Conservation (phyloP, 2,888 invertebrate species). For the Pogonocherus hispidulus region DNA sequence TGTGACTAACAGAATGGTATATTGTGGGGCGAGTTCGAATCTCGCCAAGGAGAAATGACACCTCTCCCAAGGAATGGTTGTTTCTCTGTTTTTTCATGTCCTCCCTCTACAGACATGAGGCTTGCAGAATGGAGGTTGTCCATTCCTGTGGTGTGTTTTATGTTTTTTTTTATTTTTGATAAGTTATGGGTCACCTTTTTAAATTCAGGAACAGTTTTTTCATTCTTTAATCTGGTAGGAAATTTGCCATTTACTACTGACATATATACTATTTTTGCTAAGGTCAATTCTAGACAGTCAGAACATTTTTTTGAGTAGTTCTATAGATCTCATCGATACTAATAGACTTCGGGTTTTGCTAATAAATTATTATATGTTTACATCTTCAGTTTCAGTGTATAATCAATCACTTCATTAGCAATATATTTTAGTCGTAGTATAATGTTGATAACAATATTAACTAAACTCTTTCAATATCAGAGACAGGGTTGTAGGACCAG, state of each 20-base stretch:
- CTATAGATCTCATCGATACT: not conserved
- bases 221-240: constrained; percentile 12
- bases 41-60: no score
- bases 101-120: no score
- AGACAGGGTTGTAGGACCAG: no score
- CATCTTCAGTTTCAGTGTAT: not conserved
- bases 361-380: not conserved
- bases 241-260: constrained; percentile 5
- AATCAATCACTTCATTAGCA: not conserved
- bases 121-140: no score
- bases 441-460: no score
- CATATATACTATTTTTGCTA: not conserved
- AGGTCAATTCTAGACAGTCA: not conserved
- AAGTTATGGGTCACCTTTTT: constrained; percentile 19
- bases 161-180: no score
- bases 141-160: no score
- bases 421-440: not conserved
- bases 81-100: no score
- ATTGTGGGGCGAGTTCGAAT: no score
- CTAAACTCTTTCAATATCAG: no score
- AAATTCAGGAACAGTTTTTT: constrained; percentile 19
- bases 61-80: no score
- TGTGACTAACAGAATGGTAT: no score
- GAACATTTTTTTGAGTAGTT: not conserved
- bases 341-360: not conserved